phyloP scores from a whole-genome alignment of 2,113 vertebrate species.

The Ochotona curzoniae region DNA sequence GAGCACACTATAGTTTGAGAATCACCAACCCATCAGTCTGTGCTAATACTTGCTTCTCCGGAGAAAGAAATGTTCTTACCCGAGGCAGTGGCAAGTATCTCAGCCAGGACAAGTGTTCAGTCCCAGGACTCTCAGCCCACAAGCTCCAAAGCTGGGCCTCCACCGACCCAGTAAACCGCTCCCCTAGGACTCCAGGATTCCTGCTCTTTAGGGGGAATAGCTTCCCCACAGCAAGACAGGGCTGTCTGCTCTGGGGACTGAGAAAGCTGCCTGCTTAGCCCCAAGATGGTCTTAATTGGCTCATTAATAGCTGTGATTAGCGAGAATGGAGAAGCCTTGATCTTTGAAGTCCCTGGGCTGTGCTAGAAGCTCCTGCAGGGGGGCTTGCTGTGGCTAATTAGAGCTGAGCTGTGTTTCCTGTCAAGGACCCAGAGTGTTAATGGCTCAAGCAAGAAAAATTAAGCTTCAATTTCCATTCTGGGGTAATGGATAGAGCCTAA shows the following conservation, averaged over 20 bases:
- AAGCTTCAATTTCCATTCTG: constrained; percentile 77
- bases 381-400: constrained; percentile 78
- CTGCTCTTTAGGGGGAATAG: constrained; percentile 5
- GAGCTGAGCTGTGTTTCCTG: constrained; percentile 77
- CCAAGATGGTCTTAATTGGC: constrained; percentile 78
- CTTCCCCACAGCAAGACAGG: background rate
- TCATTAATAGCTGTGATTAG: constrained; percentile 83
- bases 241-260: background rate
- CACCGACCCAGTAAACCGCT: background rate
- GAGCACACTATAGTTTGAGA: background rate
- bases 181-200: background rate
- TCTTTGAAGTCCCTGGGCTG: constrained; percentile 76
- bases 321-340: constrained; percentile 71
- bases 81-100: background rate
- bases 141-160: background rate
- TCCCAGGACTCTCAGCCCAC: background rate
- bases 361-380: constrained; percentile 60
- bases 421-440: constrained; percentile 76
- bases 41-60: background rate
- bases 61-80: background rate
- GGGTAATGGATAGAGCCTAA: constrained; percentile 70
- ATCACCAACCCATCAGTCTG: background rate
- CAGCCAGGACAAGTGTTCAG: background rate
- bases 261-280: constrained; percentile 30
- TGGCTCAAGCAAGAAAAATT: constrained; percentile 76